A percentile compares a stretch with the other conserved stretches of the same genome.
Conservation (phyloP, 2,113 vertebrate genomes). For the Apodemus sylvaticus region DNA sequence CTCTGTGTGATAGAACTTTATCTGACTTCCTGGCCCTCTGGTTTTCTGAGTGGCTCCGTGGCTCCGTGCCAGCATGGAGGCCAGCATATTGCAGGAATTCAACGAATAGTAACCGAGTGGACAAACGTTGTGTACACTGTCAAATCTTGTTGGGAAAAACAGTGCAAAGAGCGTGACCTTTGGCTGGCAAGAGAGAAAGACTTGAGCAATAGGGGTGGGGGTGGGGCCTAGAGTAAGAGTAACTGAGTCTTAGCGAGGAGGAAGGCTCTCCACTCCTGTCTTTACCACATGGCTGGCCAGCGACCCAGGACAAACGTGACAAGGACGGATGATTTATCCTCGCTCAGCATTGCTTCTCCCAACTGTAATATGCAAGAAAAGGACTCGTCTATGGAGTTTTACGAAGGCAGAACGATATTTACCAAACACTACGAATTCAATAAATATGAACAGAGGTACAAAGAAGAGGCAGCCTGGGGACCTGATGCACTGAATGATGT, state of each 20-base stretch:
- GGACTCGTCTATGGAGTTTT: background rate
- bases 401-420: background rate
- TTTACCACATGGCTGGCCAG: background rate
- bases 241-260: background rate
- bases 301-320: background rate
- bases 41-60: background rate
- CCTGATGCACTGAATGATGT: background rate
- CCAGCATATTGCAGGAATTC: background rate
- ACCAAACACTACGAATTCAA: background rate
- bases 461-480: background rate
- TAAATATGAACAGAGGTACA: background rate
- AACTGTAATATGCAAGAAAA: background rate
- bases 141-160: slow-evolving; percentile 8
- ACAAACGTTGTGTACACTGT: background rate
- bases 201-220: background rate
- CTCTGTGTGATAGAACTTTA: too few relatives aligned
- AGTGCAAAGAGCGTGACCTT: background rate
- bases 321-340: background rate
- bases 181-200: background rate
- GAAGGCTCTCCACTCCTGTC: background rate
- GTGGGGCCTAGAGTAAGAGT: fast-evolving
- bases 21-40: background rate
- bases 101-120: background rate
- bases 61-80: background rate
- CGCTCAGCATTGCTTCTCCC: background rate